Evolutionary conservation across 2,797 vertebrate genomes (phyloP), one percentile per base, ranked within the genome.

Genomic region (Chrosomus eos): DNA sequence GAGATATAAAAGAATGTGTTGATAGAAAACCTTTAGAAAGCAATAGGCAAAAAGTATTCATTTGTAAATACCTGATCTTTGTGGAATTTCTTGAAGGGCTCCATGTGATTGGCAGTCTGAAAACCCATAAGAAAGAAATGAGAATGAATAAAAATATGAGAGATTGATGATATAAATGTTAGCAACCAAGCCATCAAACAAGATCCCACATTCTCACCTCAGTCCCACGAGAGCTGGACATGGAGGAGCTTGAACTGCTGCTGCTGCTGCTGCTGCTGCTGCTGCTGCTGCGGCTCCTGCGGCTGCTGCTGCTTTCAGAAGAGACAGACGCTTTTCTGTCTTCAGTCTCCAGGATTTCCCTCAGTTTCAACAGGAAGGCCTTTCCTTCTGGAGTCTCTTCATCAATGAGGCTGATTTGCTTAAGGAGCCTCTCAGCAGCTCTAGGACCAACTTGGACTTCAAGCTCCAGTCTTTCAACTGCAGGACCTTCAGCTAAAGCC

Each of bases 401-500:
- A 45, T 92, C 88, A 16, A 71, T 90, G 82, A 91, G 70, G 5
- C 83, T 91, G 28, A 93, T 92, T 38, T 93, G 89, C 31, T 91
- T 90, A n/a, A 94, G 88, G 76, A 96, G 90, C 90, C 93, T 96
- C 72, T 94, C 91, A 88, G 94, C 93, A 86, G 95, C 93, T 82
- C 88, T 94, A 85, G 93, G 89, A 91, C 96, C 95, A 81, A 93
- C 66, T 66, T 95, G 94, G 67, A 96, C 38, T 80, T 97, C 95
- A 80, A 96, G 23, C 82, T 93, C 90, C 62, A 97, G 89, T 93
- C 92, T 97, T 85, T 96, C 94, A 82, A 96, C 82, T 3, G 62
- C 75, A 87, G 88, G 88, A 62, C 90, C 95, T 91, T 93, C 91
- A 91, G 88, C 93, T 94, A 77, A 72, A 89, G 88, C 43, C 48